Percentiles rank a stretch among this genome's conserved stretches.
Evolutionary conservation across 1,140 invertebrate species (phyloP).

Genomic region (Bemisia tabaci): DNA sequence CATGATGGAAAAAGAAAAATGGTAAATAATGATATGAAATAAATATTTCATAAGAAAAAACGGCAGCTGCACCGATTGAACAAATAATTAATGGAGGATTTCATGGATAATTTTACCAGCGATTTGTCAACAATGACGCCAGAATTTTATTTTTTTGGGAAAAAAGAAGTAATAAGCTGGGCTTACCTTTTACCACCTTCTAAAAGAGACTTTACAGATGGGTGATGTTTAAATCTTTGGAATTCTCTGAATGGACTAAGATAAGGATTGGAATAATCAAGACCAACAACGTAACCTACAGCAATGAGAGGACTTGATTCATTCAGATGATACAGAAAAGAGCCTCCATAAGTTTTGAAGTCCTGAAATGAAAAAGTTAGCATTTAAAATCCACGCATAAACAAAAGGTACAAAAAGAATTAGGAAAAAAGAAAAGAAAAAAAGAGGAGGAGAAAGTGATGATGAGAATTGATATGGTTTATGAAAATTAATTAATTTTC

Average conservation of each 20-base stretch:
- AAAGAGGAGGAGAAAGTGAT: too few species aligned
- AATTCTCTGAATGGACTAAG: conserved; percentile 90
- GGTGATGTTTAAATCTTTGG: conserved; percentile 91
- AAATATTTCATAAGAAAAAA: not conserved
- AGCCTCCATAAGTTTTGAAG: conserved; percentile 86
- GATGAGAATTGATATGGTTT: too few species aligned
- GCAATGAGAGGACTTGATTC: conserved; percentile 76
- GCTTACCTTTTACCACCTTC: conserved; percentile 61
- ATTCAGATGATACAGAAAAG: conserved; percentile 92
- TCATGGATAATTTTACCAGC: not conserved
- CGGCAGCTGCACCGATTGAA: not conserved
- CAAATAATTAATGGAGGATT: not conserved
- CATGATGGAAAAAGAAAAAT: too few species aligned
- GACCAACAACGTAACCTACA: conserved; percentile 84
- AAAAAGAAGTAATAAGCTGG: too few species aligned
- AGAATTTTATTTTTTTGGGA: too few species aligned
- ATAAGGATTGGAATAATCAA: conserved; percentile 95
- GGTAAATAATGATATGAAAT: not conserved
- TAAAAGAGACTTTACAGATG: conserved; percentile 62
- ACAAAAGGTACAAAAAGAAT: conserved; percentile 3
- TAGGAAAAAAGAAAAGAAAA: too few species aligned
- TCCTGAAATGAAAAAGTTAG: conserved; percentile 36
- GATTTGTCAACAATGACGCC: not conserved
- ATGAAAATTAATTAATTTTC: too few species aligned
- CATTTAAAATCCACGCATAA: not conserved